A percentile compares a stretch with the other conserved stretches of the same genome.
Evolutionary conservation across 2,113 vertebrate genomes (phyloP).

Genomic region (Mesocricetus auratus): DNA sequence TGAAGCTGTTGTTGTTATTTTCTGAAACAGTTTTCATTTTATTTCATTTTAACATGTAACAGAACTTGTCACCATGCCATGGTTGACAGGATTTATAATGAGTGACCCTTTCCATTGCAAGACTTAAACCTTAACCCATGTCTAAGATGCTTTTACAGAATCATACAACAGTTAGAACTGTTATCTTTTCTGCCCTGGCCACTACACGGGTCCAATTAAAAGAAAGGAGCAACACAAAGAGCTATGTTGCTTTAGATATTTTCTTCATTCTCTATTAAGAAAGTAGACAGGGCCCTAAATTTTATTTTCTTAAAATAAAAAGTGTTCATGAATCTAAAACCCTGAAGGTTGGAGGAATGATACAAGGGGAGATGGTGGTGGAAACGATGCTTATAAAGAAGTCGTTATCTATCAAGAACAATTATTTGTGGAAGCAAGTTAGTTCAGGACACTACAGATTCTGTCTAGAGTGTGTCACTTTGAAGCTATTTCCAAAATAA

Average conservation of each 20-base stretch:
- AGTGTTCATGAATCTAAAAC: not conserved
- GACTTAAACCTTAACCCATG: not conserved
- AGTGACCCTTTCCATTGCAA: not conserved
- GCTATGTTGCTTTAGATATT: not conserved
- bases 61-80: constrained; percentile 28
- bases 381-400: not conserved
- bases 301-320: constrained; percentile 21
- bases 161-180: not conserved
- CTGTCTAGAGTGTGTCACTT: not conserved
- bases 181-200: not conserved
- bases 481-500: constrained; percentile 18
- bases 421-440: not conserved
- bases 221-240: not conserved
- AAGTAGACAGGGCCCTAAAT: not conserved
- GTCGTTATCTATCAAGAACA: not conserved
- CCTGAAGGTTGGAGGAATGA: accelerated
- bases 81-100: constrained; percentile 55
- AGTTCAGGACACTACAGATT: not conserved
- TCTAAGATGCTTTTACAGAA: not conserved
- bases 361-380: too few species aligned
- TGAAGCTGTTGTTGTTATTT: constrained; percentile 27
- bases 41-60: constrained; percentile 36
- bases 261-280: constrained; percentile 14
- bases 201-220: not conserved
- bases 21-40: constrained; percentile 17